Conservation (phyloP, 2,797 vertebrate species). For the Spondyliosoma cantharus region DNA sequence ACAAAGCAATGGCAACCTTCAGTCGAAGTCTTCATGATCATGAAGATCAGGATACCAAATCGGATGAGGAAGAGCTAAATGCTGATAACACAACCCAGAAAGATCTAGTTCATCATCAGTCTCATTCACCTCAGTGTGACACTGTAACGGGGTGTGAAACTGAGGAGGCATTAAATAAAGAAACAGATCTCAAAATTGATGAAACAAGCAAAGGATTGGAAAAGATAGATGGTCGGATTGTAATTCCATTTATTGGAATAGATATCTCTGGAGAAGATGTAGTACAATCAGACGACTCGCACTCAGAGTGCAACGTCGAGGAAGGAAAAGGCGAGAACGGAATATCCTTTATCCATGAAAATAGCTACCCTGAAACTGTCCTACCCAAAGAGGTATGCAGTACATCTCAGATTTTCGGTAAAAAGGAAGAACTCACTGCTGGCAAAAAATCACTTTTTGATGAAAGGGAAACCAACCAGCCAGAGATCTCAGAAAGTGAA, state of each 20-base stretch:
- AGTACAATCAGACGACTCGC: slow-evolving; percentile 5
- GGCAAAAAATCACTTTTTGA: slow-evolving; percentile 33
- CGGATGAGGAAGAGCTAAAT: slow-evolving; percentile 10
- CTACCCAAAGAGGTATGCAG: background rate
- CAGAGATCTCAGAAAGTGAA: slow-evolving; percentile 13
- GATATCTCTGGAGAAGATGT: slow-evolving; percentile 27
- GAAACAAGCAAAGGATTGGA: slow-evolving; percentile 14
- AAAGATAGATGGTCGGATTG: slow-evolving; percentile 17
- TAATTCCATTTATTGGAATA: slow-evolving; percentile 54
- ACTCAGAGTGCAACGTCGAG: slow-evolving; percentile 17
- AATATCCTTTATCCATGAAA: slow-evolving; percentile 37
- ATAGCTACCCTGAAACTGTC: background rate
- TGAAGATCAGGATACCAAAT: slow-evolving; percentile 33
- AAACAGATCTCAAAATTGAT: background rate
- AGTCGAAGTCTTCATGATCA: background rate
- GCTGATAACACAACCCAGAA: slow-evolving; percentile 17
- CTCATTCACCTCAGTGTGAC: slow-evolving; percentile 25
- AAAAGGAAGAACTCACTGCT: slow-evolving; percentile 11
- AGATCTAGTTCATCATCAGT: slow-evolving; percentile 18
- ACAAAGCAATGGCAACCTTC: background rate
- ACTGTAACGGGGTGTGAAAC: background rate
- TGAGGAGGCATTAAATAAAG: slow-evolving; percentile 23
- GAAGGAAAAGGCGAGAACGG: slow-evolving; percentile 28
- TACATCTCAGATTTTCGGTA: slow-evolving; percentile 7
- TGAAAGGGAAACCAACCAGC: slow-evolving; percentile 29